A percentile compares a stretch with the other conserved stretches of the same genome.
Evolutionary conservation across 2,113 vertebrate genomes (phyloP).

Genomic region (Lepidothrix coronata): DNA sequence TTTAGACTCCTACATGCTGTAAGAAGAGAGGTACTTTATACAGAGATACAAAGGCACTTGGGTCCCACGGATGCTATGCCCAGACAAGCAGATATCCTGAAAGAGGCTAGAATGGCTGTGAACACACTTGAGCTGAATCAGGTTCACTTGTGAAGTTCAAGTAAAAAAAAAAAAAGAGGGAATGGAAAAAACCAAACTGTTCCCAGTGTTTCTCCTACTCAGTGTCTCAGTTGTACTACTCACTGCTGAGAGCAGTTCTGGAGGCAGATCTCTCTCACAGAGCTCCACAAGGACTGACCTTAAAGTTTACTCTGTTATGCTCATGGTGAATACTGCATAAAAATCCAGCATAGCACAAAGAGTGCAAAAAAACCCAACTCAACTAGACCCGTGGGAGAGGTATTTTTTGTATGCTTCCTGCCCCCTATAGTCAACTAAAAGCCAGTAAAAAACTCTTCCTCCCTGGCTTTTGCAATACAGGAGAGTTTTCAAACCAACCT

Average conservation of each 20-base stretch:
- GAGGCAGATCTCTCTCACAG: not conserved
- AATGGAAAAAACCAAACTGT: not conserved
- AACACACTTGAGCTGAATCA: not conserved
- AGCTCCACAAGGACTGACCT: not conserved
- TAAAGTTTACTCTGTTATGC: not conserved
- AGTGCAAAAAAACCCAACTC: not conserved
- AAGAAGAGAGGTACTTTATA: not conserved
- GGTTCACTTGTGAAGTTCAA: not conserved
- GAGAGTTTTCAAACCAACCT: not conserved
- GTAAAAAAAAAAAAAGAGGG: not conserved
- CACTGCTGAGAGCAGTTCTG: not conserved
- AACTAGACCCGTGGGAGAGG: not conserved
- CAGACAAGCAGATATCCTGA: not conserved
- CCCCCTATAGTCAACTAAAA: not conserved
- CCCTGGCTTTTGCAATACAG: not conserved
- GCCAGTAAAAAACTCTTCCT: not conserved
- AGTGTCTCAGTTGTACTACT: not conserved
- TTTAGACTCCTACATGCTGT: not conserved
- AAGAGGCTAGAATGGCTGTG: not conserved
- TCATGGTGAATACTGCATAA: not conserved
- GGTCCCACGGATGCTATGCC: not conserved
- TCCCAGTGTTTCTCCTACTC: not conserved
- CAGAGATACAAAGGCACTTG: not conserved
- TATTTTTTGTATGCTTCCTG: not conserved
- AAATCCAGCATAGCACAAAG: not conserved